Base-by-base conservation (phyloP, 2,888 invertebrate species). In the Yponomeuta sedellus region DNA sequence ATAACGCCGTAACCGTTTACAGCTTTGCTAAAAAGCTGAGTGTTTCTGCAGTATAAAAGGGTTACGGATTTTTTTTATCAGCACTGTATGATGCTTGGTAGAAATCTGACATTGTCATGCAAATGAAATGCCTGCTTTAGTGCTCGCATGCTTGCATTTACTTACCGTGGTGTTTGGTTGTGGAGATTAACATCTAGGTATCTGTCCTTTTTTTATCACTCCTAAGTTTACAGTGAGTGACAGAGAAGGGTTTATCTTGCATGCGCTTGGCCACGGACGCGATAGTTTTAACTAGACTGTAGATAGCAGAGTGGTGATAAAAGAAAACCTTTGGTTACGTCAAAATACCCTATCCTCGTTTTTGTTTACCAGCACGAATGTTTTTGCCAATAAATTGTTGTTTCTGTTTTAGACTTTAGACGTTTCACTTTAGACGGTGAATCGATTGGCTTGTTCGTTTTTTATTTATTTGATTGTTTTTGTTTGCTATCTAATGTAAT, bases 311-410 rank as follows among this genome's bases (percentile, higher is more conserved):
- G 34, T 34, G 16, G 44, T 12, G 8, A 16, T 52, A 16, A 52
- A 52, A 52, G 12, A 3, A 52, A 52, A 5, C 44, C 44, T 52
- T 52, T 52, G 12, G 5, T 12, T 16, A 52, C 16, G 4, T 52
- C 44, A 52, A 12, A 16, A 16, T 52, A 52, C 44, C 0, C 12
- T 52, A 16, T 52, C 44, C 44, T 52, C 44, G 44, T 52, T 16
- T 12, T 52, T 34, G 34, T 52, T 52, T 12, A 52, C 44, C 44
- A 52, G 66, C 89, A 88, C 89, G 87, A 86, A 87, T 86, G 89
- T 90, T 85, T 90, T 90, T 90, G 89, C 89, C 90, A 90, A 90
- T 90, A 90, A 59, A 59, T 40, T 62, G n/a, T 19, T 62, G 16
- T 62, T 28, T 61, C 20, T 40, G n/a, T 40, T 11, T 63, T 44